phyloP scores from a whole-genome alignment of 2,888 invertebrate species.

The Pogonocherus hispidulus region DNA sequence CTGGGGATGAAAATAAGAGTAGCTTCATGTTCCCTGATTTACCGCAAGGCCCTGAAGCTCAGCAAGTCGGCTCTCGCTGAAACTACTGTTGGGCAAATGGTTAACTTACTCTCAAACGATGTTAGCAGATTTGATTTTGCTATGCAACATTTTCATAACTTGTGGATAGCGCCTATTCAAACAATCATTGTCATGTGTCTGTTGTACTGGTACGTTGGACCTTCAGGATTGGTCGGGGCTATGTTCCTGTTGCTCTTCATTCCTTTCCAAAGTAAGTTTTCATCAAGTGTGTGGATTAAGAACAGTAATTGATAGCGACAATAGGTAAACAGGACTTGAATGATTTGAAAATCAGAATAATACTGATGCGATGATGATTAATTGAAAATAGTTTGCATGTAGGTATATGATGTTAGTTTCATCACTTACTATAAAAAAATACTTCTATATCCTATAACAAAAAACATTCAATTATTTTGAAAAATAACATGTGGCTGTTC shows the following conservation, averaged over 20 bases:
- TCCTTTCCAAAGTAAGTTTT: conserved; percentile 62
- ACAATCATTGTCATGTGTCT: conserved; percentile 72
- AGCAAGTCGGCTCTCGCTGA: conserved; percentile 68
- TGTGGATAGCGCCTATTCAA: conserved; percentile 81
- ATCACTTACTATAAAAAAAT: no score
- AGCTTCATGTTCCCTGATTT: conserved; percentile 85
- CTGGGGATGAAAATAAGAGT: conserved; percentile 88
- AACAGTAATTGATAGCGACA: no score
- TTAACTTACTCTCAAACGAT: conserved; percentile 52
- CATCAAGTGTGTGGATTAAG: no score
- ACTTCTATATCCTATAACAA: no score
- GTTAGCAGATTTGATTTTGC: conserved; percentile 87
- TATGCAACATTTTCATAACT: conserved; percentile 82
- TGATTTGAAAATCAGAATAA: no score
- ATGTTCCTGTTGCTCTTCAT: conserved; percentile 61
- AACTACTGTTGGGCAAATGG: conserved; percentile 50
- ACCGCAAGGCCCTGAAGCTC: conserved; percentile 78
- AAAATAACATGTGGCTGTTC: no score
- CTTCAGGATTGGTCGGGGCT: conserved; percentile 65
- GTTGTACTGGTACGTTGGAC: conserved; percentile 66
- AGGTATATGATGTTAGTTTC: no score
- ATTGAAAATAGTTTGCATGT: no score
- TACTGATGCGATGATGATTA: no score
- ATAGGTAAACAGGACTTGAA: no score
- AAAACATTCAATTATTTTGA: no score